These are phyloP conservation scores for Neodiprion pinetum DNA, from an alignment of 1,140 invertebrate genomes.

Conservation along the genomic window DNA sequence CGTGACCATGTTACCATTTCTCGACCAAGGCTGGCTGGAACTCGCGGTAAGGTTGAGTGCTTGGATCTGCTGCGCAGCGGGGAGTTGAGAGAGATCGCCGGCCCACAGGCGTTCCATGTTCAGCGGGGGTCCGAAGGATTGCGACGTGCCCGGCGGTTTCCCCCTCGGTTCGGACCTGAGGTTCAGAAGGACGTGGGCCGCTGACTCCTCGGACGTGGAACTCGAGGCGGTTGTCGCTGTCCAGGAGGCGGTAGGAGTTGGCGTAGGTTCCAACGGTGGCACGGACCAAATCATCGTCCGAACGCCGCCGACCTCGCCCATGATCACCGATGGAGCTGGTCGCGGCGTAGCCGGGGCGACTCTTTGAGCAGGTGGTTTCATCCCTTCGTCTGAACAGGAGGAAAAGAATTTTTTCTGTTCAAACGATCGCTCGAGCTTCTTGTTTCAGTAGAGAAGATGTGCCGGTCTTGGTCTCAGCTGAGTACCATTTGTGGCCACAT, in stretches of 20 bases:
- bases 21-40: conserved; percentile 56
- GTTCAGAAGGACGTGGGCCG: conserved; percentile 82
- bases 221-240: conserved; percentile 59
- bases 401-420: not conserved
- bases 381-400: conserved; percentile 51
- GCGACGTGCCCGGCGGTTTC: conserved; percentile 57
- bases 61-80: conserved; percentile 81
- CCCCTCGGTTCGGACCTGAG: conserved; percentile 74
- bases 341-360: conserved; percentile 67
- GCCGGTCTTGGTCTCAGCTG: too few relatives aligned
- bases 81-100: conserved; percentile 82
- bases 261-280: conserved; percentile 64
- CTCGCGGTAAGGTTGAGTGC: conserved; percentile 80
- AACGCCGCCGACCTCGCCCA: conserved; percentile 90
- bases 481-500: too few relatives aligned
- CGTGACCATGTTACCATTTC: conserved; percentile 55
- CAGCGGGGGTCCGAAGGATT: conserved; percentile 68
- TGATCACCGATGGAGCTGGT: conserved; percentile 85
- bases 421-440: too few relatives aligned
- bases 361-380: conserved; percentile 66
- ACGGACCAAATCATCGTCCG: conserved; percentile 91
- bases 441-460: too few relatives aligned
- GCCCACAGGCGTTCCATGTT: conserved; percentile 93
- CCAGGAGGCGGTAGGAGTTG: conserved; percentile 56
- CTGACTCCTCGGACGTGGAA: conserved; percentile 74